Evolutionary conservation across 1,140 invertebrate genomes (phyloP).

Genomic region (Pseudachorutes palmiensis): DNA sequence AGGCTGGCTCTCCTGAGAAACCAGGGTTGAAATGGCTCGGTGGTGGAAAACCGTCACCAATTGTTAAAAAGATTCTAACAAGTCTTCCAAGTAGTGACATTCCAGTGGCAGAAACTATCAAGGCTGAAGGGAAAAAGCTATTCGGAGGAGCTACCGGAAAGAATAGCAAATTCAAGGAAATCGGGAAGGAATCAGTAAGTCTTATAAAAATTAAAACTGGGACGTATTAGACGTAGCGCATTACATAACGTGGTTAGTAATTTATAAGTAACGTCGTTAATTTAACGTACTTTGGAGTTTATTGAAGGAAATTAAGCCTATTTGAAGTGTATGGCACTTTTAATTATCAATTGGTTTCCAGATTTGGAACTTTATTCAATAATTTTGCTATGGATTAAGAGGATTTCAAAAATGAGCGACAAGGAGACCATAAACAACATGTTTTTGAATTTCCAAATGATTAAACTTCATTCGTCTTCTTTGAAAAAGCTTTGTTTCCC

Average conservation of each 20-base stretch:
- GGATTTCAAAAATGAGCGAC: too few species aligned
- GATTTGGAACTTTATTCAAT: background rate
- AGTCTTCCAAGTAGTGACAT: background rate
- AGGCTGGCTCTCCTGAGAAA: background rate
- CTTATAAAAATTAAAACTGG: background rate
- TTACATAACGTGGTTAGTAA: too few species aligned
- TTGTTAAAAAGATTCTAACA: too few species aligned
- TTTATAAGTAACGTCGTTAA: too few species aligned
- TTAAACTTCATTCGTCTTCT: too few species aligned
- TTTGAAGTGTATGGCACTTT: background rate
- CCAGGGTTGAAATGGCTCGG: background rate
- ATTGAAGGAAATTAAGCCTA: too few species aligned
- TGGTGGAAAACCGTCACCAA: background rate
- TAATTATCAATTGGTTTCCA: background rate
- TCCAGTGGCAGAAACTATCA: background rate
- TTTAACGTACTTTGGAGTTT: too few species aligned
- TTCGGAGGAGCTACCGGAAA: background rate
- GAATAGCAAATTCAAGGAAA: background rate
- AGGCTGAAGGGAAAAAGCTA: background rate
- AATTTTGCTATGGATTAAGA: too few species aligned
- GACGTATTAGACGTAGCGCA: too few species aligned
- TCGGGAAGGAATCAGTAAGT: slow-evolving; percentile 1
- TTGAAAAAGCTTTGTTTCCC: too few species aligned
- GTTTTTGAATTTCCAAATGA: too few species aligned
- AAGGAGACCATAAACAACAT: too few species aligned